phyloP scores from a whole-genome alignment of 2,113 vertebrate genomes.

The Chaetorhynchus papuensis region DNA sequence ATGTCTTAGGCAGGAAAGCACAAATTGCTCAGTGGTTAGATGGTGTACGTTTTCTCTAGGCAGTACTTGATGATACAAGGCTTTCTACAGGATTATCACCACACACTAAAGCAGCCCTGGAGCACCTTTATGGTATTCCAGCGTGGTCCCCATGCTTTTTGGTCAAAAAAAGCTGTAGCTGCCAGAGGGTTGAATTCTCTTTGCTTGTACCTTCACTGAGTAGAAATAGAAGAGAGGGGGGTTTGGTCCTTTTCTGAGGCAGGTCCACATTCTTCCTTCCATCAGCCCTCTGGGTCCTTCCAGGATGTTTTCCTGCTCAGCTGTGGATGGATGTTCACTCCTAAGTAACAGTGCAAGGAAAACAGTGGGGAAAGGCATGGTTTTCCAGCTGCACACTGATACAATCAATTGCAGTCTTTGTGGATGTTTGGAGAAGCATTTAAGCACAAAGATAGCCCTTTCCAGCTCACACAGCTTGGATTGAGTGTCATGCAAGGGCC shows the following conservation, averaged over 20 bases:
- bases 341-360: background rate
- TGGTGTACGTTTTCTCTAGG: background rate
- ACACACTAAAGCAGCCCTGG: background rate
- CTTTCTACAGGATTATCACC: background rate
- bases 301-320: background rate
- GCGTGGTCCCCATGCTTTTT: background rate
- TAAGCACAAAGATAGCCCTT: background rate
- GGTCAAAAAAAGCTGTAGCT: background rate
- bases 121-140: background rate
- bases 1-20: background rate
- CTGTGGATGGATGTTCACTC: background rate
- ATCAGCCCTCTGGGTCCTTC: background rate
- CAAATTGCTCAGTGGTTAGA: background rate
- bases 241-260: background rate
- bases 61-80: accelerated
- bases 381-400: background rate
- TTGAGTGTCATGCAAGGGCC: background rate
- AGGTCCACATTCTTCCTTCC: background rate
- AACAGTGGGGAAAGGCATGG: background rate
- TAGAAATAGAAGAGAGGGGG: accelerated
- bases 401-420: background rate
- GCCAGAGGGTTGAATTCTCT: background rate
- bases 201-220: background rate
- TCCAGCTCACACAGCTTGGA: background rate
- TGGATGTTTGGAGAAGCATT: background rate